Evolutionary conservation across 2,888 invertebrate genomes (phyloP).

Genomic region (Podabrus alpinus): DNA sequence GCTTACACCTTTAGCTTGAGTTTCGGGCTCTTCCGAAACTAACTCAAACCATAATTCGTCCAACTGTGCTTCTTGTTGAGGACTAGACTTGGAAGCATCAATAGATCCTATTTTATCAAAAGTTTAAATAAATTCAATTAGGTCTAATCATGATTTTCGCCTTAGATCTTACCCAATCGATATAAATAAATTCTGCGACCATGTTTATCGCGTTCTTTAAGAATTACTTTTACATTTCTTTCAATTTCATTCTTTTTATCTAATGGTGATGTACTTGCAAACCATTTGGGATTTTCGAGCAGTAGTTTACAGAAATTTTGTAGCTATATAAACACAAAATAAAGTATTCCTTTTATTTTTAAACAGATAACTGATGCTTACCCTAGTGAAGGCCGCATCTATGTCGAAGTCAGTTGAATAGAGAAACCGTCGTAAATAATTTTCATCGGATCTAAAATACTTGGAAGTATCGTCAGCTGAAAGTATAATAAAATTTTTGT

Average conservation of each 20-base stretch:
- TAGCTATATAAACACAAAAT: conserved; percentile 42
- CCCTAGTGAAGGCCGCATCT: conserved; percentile 47
- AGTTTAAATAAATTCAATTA: background rate
- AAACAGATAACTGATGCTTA: conserved; percentile 34
- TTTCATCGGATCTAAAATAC: conserved; percentile 46
- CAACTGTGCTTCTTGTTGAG: conserved; percentile 39
- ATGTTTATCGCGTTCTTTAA: conserved; percentile 46
- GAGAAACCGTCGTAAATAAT: conserved; percentile 48
- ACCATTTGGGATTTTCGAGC: conserved; percentile 49
- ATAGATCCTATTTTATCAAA: conserved; percentile 38
- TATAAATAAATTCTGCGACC: conserved; percentile 50
- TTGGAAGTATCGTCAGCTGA: conserved; percentile 40
- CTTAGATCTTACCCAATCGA: conserved; percentile 49
- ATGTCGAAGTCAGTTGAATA: conserved; percentile 47
- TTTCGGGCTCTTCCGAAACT: conserved; percentile 46
- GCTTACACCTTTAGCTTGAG: conserved; percentile 49
- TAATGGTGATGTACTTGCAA: conserved; percentile 41
- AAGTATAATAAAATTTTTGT: conserved; percentile 14
- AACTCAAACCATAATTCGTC: conserved; percentile 49
- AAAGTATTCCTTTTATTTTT: conserved; percentile 7
- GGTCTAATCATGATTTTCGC: background rate
- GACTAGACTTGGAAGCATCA: conserved; percentile 31
- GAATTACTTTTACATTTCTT: conserved; percentile 45
- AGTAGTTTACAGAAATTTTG: conserved; percentile 46
- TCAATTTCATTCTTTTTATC: conserved; percentile 43